Percentiles rank a stretch among this genome's conserved stretches.
Evolutionary conservation across 2,113 vertebrate genomes (phyloP).

Genomic region (Stictonetta naevosa): DNA sequence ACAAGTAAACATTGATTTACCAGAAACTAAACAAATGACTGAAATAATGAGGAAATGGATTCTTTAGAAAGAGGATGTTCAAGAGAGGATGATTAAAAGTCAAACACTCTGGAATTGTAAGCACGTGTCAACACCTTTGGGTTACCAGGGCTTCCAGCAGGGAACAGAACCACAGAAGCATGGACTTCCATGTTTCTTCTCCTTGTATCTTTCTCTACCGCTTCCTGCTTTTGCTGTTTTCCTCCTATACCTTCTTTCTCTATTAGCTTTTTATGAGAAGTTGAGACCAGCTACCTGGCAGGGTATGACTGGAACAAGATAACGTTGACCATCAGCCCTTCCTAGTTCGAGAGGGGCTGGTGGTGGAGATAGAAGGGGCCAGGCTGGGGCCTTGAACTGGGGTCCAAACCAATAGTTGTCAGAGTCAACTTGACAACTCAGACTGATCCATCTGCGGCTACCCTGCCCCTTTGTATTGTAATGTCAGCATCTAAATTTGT

Average conservation of each 20-base stretch:
- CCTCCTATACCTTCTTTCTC: neutral
- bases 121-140: accelerated
- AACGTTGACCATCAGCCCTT: neutral
- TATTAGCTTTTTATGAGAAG: neutral
- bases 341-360: neutral
- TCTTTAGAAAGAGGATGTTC: neutral
- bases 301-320: neutral
- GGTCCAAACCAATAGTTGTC: accelerated
- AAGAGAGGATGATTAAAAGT: neutral
- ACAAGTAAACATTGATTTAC: neutral
- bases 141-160: neutral
- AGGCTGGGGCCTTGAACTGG: neutral
- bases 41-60: neutral
- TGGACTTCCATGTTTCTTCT: neutral
- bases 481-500: neutral
- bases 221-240: neutral
- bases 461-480: accelerated
- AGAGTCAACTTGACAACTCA: neutral
- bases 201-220: accelerated
- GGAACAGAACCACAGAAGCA: neutral
- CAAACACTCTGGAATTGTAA: neutral
- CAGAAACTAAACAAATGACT: neutral
- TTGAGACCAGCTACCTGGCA: neutral
- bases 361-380: neutral
- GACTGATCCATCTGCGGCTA: neutral